These are phyloP conservation scores for Okamejei kenojei DNA, from an alignment of 2,797 vertebrate genomes.

Conservation along the genomic window DNA sequence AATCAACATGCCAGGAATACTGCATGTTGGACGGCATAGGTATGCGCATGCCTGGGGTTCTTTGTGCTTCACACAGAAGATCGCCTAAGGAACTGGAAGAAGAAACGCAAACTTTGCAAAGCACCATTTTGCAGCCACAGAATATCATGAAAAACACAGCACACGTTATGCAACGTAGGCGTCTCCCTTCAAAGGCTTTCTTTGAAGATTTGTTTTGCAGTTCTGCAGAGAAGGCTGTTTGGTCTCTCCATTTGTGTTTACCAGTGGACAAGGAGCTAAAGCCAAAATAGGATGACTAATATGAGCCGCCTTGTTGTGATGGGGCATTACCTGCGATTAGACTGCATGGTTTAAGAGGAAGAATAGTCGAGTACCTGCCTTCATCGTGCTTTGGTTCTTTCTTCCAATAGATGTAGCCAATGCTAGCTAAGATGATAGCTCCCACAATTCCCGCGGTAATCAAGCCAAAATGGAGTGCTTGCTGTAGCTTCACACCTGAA, in stretches of 20 bases:
- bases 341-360: not conserved
- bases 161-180: too few relatives aligned
- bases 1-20: too few relatives aligned
- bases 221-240: too few relatives aligned
- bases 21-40: too few relatives aligned
- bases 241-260: not conserved
- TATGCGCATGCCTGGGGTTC: too few relatives aligned
- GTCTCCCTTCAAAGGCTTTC: not conserved
- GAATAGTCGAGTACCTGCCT: slow-evolving; percentile 27
- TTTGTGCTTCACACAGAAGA: too few relatives aligned
- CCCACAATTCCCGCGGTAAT: not conserved
- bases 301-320: not conserved
- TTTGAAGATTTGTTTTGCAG: not conserved
- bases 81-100: too few relatives aligned
- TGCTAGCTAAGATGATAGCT: accelerated
- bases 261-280: not conserved
- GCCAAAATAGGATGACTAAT: not conserved
- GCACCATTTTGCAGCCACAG: too few relatives aligned
- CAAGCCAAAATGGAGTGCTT: not conserved
- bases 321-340: not conserved
- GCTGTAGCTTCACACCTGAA: not conserved
- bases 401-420: not conserved
- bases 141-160: too few relatives aligned
- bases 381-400: not conserved
- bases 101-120: too few relatives aligned